Evolutionary conservation across 1,140 invertebrate species (phyloP), one percentile per base, ranked within the genome.

Genomic region (Brachionus plicatilis): DNA sequence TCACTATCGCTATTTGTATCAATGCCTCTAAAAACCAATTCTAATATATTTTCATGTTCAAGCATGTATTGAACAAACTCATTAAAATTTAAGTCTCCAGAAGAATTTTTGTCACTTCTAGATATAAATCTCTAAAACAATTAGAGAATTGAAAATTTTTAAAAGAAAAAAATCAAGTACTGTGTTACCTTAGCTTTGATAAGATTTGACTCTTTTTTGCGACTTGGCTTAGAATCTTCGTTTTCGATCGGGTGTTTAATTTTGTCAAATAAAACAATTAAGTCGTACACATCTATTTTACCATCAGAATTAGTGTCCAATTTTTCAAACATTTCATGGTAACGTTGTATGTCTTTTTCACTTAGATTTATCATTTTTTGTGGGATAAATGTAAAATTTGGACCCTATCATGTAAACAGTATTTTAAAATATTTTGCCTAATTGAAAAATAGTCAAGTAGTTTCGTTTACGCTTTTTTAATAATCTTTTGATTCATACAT

Each of bases 21-120:
- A 24, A 82, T 82, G n/a, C 79, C 33, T 45, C 27, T 33, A 33
- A 82, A 82, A 68, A 82, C 79, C 20, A 82, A 45, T 12, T 82
- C 79, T 5, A 65, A 3, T 33, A 65, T 82, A 33, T 68, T 82
- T 8, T 82, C 79, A 37, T 82, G 79, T 17, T 82, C 79, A 12
- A 82, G 56, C 79, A 82, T 82, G 45, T 82, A 82, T 11, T 82
- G 53, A 24, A 82, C 79, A 68, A 82, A 82, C 37, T 82, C 79
- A n/a, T 17, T 82, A 60, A 82, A 82, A 68, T 60, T 82, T 17
- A 82, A 45, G 11, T 82, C 53, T 11, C 79, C 79, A 0, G 79
- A 65, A 56, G 53, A 6, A 33, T 60, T 82, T 33, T 45, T 20
- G n/a, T 82, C 79, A 8, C 50, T 33, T 82, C 41, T 82, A 17